These are phyloP conservation scores for Tychaedon coryphoeus DNA, from an alignment of 2,113 vertebrate genomes.

Conservation along the genomic window DNA sequence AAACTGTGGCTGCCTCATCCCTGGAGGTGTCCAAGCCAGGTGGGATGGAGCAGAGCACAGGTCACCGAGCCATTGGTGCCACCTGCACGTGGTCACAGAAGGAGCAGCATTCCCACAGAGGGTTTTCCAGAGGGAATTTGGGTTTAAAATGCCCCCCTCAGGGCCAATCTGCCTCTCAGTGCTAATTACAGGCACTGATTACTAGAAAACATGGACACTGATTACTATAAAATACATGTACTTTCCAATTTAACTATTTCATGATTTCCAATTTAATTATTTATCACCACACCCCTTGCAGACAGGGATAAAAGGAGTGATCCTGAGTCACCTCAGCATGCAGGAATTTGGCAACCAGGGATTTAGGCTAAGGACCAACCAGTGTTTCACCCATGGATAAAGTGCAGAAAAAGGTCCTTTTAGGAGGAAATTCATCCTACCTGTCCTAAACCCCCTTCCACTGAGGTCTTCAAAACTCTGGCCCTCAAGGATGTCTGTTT, in stretches of 20 bases:
- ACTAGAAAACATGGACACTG: too few relatives aligned
- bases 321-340: background rate
- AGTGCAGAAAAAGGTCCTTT: background rate
- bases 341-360: background rate
- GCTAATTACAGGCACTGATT: background rate
- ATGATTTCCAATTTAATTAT: background rate
- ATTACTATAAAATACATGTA: background rate
- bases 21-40: background rate
- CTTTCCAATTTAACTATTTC: background rate
- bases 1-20: background rate
- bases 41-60: background rate
- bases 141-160: background rate
- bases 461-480: background rate
- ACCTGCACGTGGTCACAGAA: rapidly evolving
- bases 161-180: background rate
- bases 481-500: background rate
- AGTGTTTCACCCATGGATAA: background rate
- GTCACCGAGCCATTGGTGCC: background rate
- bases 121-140: background rate
- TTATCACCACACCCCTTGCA: background rate
- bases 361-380: background rate
- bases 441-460: background rate
- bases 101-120: background rate
- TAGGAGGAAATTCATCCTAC: background rate
- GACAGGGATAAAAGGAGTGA: background rate